Conservation (phyloP, 2,888 invertebrate genomes). For the Cryptosula pallasiana region DNA sequence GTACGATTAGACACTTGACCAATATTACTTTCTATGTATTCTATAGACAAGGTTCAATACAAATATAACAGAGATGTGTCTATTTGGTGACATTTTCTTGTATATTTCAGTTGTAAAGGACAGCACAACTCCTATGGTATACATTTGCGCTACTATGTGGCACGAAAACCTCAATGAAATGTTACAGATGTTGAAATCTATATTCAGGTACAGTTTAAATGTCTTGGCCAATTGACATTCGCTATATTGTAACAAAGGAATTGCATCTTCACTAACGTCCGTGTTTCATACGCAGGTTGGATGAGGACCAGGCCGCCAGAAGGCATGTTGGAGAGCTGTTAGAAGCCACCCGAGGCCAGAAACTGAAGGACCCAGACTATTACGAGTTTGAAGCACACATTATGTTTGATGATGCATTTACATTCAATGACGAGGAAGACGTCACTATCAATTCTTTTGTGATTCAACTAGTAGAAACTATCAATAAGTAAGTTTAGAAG, state of each 20-base stretch:
- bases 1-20: too few relatives aligned
- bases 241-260: too few relatives aligned
- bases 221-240: too few relatives aligned
- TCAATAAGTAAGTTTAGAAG: conserved; percentile 38
- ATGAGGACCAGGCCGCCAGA: conserved; percentile 49
- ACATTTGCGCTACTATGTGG: conserved; percentile 53
- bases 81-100: too few relatives aligned
- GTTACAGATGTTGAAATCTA: conserved; percentile 48
- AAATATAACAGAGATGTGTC: too few relatives aligned
- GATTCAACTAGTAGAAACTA: conserved; percentile 38
- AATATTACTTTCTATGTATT: too few relatives aligned
- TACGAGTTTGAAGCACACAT: conserved; percentile 63
- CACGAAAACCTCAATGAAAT: conserved; percentile 50
- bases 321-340: conserved; percentile 70
- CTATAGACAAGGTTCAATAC: too few relatives aligned
- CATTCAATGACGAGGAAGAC: conserved; percentile 54
- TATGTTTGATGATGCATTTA: conserved; percentile 80
- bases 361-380: conserved; percentile 49
- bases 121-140: conserved; percentile 41
- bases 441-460: conserved; percentile 44
- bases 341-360: conserved; percentile 49
- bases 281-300: conserved; percentile 37
- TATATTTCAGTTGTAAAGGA: conserved; percentile 30
- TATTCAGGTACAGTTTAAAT: conserved; percentile 49
- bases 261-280: too few relatives aligned